Conservation (phyloP, 64 coral and sea anemone species). For the Montipora efflorescens region DNA sequence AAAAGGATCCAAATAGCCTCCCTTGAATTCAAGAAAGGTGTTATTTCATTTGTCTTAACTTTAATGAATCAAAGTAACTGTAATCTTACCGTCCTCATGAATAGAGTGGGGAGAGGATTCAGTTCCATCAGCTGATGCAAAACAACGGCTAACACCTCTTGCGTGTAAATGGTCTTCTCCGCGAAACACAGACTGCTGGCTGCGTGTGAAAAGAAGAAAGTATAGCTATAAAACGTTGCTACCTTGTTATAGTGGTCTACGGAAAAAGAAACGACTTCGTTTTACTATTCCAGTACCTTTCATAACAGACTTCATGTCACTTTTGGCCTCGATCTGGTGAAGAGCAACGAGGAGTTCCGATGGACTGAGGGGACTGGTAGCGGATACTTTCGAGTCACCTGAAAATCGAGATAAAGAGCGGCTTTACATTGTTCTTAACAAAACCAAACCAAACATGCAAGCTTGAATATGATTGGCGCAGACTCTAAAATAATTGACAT, state of each 20-base stretch:
- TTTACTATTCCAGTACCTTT: conserved; percentile 67
- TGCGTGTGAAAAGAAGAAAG: conserved; percentile 8
- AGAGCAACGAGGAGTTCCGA: conserved; percentile 94
- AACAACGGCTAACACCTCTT: conserved; percentile 96
- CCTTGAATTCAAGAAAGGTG: no score
- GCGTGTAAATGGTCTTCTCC: conserved; percentile 99
- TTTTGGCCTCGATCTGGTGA: conserved; percentile 88
- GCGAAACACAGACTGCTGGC: conserved; percentile 97
- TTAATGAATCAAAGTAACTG: no score
- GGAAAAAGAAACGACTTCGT: neutral
- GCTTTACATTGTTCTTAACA: no score
- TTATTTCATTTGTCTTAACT: no score
- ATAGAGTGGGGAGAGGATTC: conserved; percentile 93
- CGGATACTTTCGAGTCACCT: conserved; percentile 98
- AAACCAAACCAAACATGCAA: no score
- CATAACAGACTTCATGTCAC: conserved; percentile 97
- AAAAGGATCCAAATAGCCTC: no score
- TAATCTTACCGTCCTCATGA: conserved; percentile 93
- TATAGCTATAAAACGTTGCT: neutral
- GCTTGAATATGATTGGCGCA: no score
- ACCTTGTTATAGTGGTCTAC: neutral
- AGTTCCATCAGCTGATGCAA: conserved; percentile 97
- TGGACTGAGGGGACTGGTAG: conserved; percentile 96
- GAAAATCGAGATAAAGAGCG: neutral
- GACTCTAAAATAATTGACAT: no score